Base-by-base conservation (phyloP, 1,140 invertebrate species). In the Planococcus citri region DNA sequence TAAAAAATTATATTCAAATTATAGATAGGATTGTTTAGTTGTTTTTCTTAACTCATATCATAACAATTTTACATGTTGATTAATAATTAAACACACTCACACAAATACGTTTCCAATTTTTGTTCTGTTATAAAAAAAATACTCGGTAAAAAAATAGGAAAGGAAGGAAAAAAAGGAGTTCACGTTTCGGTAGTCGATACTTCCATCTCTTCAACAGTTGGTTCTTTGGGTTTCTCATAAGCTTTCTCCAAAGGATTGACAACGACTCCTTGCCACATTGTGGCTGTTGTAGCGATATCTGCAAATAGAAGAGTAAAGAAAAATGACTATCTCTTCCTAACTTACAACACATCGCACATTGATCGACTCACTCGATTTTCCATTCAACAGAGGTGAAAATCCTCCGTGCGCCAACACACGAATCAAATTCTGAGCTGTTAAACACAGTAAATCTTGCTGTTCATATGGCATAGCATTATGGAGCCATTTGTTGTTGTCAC, bases 261-360 rank as follows among this genome's bases (percentile, higher is more conserved):
- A 6, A 96, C 92, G 1, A 97, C 91, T 0, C 92, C 94, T 76
- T 95, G 88, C 93, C 93, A 97, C 9, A 96, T 91, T 25, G 91
- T 88, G 83, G 91, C 90, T 77, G 91, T 92, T 4, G 87, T 88
- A 1, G 91, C 73, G 21, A 75, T 64, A 64, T 68, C 74, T 73
- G 68, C 51, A 72, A 73, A 60, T n/a, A n/a, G n/a, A n/a, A n/a
- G n/a, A 68, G n/a, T 9, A 10, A 3, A 57, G 24, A 3, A 25
- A 27, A 68, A 9, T 17, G 2, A 68, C 3, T 27, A 68, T 8
- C 17, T 20, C 2, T 4, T 29, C 17, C 60, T 6, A 24, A 12
- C 29, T 3, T 6, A 21, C 17, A 21, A 60, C 24, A 17, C 57
- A 60, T 33, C 3, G 4, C 29, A 33, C 29, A 12, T 33, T n/a